Conservation (phyloP, 2,113 vertebrate species). For the Desmodus rotundus region DNA sequence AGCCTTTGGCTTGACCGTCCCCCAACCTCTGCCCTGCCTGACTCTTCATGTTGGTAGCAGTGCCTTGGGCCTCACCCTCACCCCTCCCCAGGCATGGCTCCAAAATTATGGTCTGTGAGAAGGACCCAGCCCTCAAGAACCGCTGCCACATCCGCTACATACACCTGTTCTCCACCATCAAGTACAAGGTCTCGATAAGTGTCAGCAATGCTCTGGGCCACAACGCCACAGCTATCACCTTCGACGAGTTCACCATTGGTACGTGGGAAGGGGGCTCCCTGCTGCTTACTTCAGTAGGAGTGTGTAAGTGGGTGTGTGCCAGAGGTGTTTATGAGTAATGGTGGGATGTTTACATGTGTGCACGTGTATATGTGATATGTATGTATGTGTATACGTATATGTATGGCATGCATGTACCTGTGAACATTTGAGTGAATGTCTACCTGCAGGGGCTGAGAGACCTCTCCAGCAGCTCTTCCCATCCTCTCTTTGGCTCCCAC, state of each 20-base stretch:
- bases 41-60: constrained; percentile 41
- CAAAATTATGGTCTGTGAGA: constrained; percentile 89
- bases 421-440: not conserved
- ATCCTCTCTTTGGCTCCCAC: constrained; percentile 44
- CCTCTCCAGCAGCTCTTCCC: constrained; percentile 26
- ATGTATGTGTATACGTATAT: not conserved
- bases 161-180: constrained; percentile 93
- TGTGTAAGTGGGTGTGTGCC: not conserved
- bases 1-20: not conserved
- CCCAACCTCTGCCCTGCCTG: not conserved
- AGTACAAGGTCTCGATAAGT: constrained; percentile 94
- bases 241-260: constrained; percentile 96
- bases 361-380: not conserved
- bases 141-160: constrained; percentile 93
- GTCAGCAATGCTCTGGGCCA: constrained; percentile 92
- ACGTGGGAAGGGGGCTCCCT: not conserved
- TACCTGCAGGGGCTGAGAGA: fast-evolving
- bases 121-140: constrained; percentile 91
- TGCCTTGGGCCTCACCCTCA: constrained; percentile 43
- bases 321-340: not conserved
- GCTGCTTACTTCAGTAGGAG: not conserved
- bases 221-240: constrained; percentile 84
- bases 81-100: constrained; percentile 83
- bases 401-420: not conserved
- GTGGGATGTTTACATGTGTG: not conserved